phyloP scores from a whole-genome alignment of 92 coral and sea anemone genomes.

The Actinernus sp. region DNA sequence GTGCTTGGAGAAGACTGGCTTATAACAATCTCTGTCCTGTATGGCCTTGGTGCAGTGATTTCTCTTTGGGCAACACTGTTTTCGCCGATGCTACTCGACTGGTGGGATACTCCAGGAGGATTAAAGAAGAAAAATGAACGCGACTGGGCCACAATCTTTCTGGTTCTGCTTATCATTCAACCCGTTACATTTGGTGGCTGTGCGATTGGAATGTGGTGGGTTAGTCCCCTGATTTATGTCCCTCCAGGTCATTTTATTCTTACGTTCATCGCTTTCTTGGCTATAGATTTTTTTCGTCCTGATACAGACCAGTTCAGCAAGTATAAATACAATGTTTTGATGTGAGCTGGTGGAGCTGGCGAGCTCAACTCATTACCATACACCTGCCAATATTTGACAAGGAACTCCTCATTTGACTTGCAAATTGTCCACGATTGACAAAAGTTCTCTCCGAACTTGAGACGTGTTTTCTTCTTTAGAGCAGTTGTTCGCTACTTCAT shows the following conservation, averaged over 20 bases:
- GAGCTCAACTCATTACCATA: conserved; percentile 4
- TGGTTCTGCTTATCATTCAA: conserved; percentile 84
- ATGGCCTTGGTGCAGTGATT: conserved; percentile 89
- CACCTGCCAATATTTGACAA: conserved; percentile 6
- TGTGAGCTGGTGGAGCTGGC: conserved; percentile 34
- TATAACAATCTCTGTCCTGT: conserved; percentile 90
- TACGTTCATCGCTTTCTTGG: conserved; percentile 89
- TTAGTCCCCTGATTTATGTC: conserved; percentile 79
- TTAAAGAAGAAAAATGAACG: conserved; percentile 92
- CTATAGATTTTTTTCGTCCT: conserved; percentile 94
- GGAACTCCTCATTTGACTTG: conserved; percentile 16
- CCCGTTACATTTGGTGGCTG: conserved; percentile 97
- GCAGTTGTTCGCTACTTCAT: no score
- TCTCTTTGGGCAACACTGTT: conserved; percentile 94
- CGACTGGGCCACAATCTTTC: conserved; percentile 97
- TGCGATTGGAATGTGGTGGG: conserved; percentile 99
- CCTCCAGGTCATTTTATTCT: conserved; percentile 94
- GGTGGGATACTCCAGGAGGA: conserved; percentile 98
- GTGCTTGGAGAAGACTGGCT: conserved; percentile 99
- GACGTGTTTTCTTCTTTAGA: no score
- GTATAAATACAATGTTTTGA: conserved; percentile 85
- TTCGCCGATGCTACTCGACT: conserved; percentile 92
- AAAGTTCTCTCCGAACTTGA: no score
- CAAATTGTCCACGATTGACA: no score
- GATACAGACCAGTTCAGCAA: conserved; percentile 82